These are phyloP conservation scores for Cygnus buccinator DNA, from an alignment of 2,113 vertebrate genomes.

Conservation along the genomic window DNA sequence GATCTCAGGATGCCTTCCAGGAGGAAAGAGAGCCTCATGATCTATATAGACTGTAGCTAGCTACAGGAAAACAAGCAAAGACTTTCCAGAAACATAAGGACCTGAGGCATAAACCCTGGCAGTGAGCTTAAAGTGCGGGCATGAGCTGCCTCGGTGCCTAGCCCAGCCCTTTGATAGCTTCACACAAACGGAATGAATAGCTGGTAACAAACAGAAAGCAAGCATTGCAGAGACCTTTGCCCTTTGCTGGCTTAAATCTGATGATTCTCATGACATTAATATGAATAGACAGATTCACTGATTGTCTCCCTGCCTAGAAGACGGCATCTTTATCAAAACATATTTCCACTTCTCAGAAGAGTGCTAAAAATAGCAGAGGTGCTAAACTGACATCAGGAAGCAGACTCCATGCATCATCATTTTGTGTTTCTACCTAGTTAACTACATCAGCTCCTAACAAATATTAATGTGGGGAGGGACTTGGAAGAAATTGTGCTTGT, in stretches of 20 bases:
- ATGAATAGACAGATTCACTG: neutral
- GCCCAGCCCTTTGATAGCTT: neutral
- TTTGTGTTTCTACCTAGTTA: neutral
- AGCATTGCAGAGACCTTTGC: neutral
- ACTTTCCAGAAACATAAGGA: neutral
- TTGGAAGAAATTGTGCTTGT: neutral
- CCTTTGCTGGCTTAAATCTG: neutral
- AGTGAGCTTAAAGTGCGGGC: conserved; percentile 2
- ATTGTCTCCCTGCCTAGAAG: conserved; percentile 2
- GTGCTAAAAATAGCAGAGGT: conserved; percentile 24
- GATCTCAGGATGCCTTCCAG: neutral
- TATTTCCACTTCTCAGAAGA: conserved; percentile 22
- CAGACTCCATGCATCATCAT: neutral
- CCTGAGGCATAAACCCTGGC: neutral
- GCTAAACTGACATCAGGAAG: neutral
- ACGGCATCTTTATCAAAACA: conserved; percentile 12
- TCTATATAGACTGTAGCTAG: neutral
- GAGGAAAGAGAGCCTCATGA: neutral
- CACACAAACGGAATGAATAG: neutral
- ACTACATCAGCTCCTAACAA: neutral
- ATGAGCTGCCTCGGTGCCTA: neutral
- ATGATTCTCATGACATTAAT: neutral
- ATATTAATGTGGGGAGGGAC: neutral
- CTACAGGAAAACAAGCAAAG: conserved; percentile 9
- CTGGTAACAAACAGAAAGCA: neutral